Evolutionary conservation across 2,113 vertebrate genomes (phyloP).

Genomic region (Spizaetus ornatus): DNA sequence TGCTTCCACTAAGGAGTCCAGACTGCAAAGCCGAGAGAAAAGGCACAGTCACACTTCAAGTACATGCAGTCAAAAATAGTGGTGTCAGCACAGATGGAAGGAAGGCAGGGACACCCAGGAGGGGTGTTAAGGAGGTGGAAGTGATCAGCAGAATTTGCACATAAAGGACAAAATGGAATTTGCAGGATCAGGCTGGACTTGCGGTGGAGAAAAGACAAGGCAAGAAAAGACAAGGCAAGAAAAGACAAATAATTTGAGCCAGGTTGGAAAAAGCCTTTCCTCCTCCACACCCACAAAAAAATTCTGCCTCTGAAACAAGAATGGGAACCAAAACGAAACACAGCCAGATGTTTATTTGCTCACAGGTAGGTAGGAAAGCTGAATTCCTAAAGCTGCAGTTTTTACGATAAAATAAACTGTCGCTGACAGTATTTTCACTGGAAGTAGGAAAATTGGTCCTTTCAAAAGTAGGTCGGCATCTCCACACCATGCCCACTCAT

Average conservation of each 20-base stretch:
- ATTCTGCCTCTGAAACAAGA: neutral
- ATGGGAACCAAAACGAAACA: neutral
- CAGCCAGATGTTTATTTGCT: neutral
- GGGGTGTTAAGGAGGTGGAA: neutral
- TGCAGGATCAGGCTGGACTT: neutral
- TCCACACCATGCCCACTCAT: neutral
- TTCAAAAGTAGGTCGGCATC: neutral
- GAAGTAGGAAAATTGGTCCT: neutral
- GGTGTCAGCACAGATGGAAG: neutral
- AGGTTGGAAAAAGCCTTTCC: neutral
- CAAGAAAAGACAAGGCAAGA: neutral
- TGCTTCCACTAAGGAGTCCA: neutral
- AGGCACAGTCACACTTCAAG: neutral
- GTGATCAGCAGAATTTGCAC: neutral
- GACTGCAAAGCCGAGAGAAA: neutral
- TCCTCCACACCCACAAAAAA: neutral
- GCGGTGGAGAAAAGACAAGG: neutral
- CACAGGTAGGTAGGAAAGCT: neutral
- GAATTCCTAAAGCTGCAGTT: neutral
- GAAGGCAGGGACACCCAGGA: neutral
- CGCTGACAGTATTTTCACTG: neutral
- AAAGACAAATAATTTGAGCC: neutral
- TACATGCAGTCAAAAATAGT: neutral
- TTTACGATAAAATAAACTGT: neutral
- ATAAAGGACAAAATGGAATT: constrained; percentile 5